These are phyloP conservation scores for Cranoglanis bouderius DNA, from an alignment of 2,113 vertebrate genomes.

Conservation along the genomic window DNA sequence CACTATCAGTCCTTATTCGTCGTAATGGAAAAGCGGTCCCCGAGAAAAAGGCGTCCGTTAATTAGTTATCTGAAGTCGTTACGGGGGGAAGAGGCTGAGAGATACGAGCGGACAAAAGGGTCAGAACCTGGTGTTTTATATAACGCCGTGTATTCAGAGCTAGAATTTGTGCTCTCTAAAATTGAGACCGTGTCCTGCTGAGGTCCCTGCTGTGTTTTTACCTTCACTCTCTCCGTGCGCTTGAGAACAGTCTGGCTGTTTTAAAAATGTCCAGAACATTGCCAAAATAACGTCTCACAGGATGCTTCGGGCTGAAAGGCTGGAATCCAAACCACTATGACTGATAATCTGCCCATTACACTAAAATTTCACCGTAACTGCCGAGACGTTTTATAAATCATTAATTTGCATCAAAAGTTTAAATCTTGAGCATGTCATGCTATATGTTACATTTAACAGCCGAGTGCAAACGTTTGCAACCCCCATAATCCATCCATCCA, in stretches of 20 bases:
- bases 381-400: too few species aligned
- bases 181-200: neutral
- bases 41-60: neutral
- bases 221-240: neutral
- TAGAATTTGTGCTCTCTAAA: neutral
- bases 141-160: neutral
- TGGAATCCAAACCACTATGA: neutral
- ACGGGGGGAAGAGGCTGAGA: neutral
- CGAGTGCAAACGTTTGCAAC: too few species aligned
- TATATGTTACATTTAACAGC: too few species aligned
- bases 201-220: neutral
- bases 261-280: neutral
- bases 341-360: neutral
- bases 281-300: neutral
- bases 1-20: neutral
- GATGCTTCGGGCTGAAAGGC: constrained; percentile 1
- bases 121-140: neutral
- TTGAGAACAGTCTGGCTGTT: constrained; percentile 5
- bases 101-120: neutral
- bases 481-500: too few species aligned
- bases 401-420: too few species aligned
- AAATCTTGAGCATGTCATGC: too few species aligned
- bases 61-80: neutral
- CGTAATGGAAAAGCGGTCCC: neutral
- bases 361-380: neutral